phyloP scores from a whole-genome alignment of 2,888 invertebrate genomes.

The Orthosia gracilis region DNA sequence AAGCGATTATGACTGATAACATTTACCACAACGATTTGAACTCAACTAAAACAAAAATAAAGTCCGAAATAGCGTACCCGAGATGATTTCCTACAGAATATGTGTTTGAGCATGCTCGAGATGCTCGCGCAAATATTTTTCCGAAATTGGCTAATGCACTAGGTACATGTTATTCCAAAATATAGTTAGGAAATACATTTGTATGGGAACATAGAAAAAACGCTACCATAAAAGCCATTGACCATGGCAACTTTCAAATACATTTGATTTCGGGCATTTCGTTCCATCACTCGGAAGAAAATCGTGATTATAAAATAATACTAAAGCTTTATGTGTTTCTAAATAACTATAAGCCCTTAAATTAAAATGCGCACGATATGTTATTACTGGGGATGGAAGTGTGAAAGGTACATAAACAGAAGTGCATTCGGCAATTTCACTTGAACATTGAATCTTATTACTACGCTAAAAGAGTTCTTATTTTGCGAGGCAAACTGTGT shows the following conservation, averaged over 20 bases:
- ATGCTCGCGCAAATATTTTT: no score
- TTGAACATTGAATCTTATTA: constrained; percentile 5
- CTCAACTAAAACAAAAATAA: neutral
- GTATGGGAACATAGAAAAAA: neutral
- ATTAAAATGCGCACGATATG: constrained; percentile 44
- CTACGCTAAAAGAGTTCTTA: fast-evolving
- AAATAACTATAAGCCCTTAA: constrained; percentile 43
- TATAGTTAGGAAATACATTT: no score
- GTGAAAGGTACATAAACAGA: constrained; percentile 53
- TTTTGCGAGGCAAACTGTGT: neutral
- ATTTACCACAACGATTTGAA: no score
- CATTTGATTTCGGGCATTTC: neutral
- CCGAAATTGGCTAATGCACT: no score
- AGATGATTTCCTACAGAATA: neutral
- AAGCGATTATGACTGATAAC: no score
- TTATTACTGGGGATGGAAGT: constrained; percentile 49
- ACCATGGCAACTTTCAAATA: constrained; percentile 14
- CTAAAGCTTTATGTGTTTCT: constrained; percentile 36
- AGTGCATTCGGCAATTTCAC: neutral
- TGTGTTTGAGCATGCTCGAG: neutral
- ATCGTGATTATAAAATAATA: constrained; percentile 57
- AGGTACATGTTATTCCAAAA: no score
- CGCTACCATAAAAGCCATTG: neutral
- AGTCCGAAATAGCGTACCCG: neutral
- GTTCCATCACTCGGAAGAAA: constrained; percentile 23